Evolutionary conservation across 1,140 invertebrate genomes (phyloP).

Genomic region (Nylanderia fulva): DNA sequence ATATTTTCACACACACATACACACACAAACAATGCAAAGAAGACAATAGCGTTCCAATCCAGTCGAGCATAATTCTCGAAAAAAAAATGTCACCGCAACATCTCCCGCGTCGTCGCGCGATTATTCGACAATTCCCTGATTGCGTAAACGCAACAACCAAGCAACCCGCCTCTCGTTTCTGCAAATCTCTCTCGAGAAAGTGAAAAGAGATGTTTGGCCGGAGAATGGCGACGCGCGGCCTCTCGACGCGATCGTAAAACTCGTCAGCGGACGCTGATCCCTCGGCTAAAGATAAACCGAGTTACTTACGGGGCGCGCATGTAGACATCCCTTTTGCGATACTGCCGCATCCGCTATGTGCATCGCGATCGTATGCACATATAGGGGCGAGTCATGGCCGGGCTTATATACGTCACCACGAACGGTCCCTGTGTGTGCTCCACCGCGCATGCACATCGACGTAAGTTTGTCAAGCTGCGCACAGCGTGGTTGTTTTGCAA

Average conservation of each 20-base stretch:
- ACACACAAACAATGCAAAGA: neutral
- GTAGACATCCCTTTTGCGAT: slow-evolving; percentile 32
- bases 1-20: too few species aligned
- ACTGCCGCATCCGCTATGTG: slow-evolving; percentile 18
- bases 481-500: slow-evolving; percentile 59
- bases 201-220: slow-evolving; percentile 51
- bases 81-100: neutral
- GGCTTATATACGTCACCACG: slow-evolving; percentile 26
- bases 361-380: slow-evolving; percentile 11
- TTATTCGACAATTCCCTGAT: neutral
- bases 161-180: slow-evolving; percentile 9
- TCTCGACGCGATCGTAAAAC: slow-evolving; percentile 38
- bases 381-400: neutral
- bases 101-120: neutral
- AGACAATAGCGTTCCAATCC: neutral
- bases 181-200: slow-evolving; percentile 36
- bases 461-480: slow-evolving; percentile 57
- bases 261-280: slow-evolving; percentile 41
- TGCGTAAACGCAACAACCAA: neutral
- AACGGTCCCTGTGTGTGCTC: slow-evolving; percentile 6
- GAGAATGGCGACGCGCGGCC: slow-evolving; percentile 24
- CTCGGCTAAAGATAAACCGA: slow-evolving; percentile 56
- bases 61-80: neutral
- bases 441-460: slow-evolving; percentile 46
- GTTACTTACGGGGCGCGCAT: slow-evolving; percentile 46